These are phyloP conservation scores for Nyctibius bracteatus DNA, from an alignment of 2,113 vertebrate species.

Conservation along the genomic window DNA sequence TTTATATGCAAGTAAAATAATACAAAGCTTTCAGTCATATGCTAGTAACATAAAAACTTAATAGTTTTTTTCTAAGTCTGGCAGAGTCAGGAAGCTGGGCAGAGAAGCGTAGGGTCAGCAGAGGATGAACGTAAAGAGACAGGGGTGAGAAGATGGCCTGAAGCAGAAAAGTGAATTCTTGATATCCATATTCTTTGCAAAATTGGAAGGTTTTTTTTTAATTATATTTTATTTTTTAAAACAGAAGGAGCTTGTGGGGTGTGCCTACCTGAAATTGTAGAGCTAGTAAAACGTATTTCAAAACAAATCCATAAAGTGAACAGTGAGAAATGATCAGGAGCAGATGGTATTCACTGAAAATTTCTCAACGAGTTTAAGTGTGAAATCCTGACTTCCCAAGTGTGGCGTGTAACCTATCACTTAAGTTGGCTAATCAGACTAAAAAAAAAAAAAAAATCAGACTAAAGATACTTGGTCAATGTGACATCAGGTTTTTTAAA, in stretches of 20 bases:
- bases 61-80: background rate
- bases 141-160: background rate
- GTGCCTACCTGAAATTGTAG: background rate
- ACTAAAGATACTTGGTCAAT: background rate
- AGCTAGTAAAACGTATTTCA: background rate
- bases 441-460: background rate
- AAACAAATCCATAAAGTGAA: constrained; percentile 10
- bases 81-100: background rate
- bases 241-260: background rate
- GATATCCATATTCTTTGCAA: background rate
- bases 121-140: background rate
- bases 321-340: background rate
- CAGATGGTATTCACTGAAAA: constrained; percentile 44
- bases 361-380: constrained; percentile 27
- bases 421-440: background rate
- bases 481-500: background rate
- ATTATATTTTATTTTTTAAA: background rate
- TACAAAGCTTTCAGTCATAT: background rate
- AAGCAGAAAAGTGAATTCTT: background rate
- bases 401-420: constrained; percentile 50
- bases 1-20: background rate
- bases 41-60: background rate
- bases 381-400: constrained; percentile 24
- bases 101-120: background rate
- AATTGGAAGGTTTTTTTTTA: background rate